Base-by-base conservation (phyloP, 1,140 invertebrate genomes). In the Brachionus sp. region DNA sequence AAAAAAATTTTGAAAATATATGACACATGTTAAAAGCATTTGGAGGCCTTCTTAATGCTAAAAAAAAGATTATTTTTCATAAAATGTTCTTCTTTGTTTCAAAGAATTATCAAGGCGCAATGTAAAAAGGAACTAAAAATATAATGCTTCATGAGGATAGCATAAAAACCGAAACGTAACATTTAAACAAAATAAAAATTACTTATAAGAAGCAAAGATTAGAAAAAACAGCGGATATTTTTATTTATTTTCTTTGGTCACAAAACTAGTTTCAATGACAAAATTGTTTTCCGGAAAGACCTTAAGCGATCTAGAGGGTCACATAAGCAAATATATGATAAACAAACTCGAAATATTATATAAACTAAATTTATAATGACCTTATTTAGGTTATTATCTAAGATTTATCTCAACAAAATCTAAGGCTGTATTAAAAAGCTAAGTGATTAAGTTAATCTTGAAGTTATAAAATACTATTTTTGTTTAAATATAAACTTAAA, bases 391-490 rank as follows among this genome's bases (percentile, higher is more conserved):
- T 75, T 75, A 75, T 75, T 75, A 75, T 75, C 70, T 75, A 75
- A 75, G 70, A 75, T 75, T 75, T 75, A 75, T 75, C 9, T 46
- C 19, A 23, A 75, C 50, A 57, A 39, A 73, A 19, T 39, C 37
- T 75, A 75, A 46, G 37, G 37, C 42, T 75, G 37, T 75, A 46
- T 75, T 75, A 46, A 25, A 46, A 46, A 75, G 70, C 70, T 75
- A 75, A 75, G 70, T 75, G 70, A 75, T 75, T 75, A 75, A 75
- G 70, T 75, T 75, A 75, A 75, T 75, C 70, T 75, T 75, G 70
- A 75, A 75, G 42, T 46, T 75, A 75, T 46, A 75, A 75, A 75
- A 46, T 44, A 9, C 39, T 46, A 46, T 75, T 75, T 25, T 46
- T 57, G 50, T 57, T 57, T 46, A 73, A 39, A 39, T 39, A 39